These are phyloP conservation scores for Ctenosaura bakeri DNA, from an alignment of 2,797 vertebrate species.

Conservation along the genomic window DNA sequence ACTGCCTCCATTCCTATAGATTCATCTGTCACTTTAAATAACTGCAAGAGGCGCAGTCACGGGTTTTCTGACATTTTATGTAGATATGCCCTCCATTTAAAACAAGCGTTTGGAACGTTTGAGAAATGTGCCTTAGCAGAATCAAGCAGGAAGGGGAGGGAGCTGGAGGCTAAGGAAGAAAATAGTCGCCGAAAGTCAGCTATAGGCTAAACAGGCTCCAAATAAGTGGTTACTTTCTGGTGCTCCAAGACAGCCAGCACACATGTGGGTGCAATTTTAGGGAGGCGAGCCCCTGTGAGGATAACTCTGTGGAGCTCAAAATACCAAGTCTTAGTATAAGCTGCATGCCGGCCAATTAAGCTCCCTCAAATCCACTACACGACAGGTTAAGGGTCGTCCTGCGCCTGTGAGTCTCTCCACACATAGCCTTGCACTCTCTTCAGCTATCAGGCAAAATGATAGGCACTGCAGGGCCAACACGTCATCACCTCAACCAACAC, in stretches of 20 bases:
- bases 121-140: not conserved
- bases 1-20: too few species aligned
- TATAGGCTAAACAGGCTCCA: not conserved
- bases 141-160: not conserved
- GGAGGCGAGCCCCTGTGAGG: constrained; percentile 21
- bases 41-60: not conserved
- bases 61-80: not conserved
- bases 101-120: not conserved
- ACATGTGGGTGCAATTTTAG: constrained; percentile 31
- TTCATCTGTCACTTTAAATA: not conserved
- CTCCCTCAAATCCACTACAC: constrained; percentile 18
- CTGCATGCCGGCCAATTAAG: constrained; percentile 28
- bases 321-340: not conserved
- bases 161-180: not conserved
- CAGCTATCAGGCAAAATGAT: constrained; percentile 55
- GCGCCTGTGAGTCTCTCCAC: constrained; percentile 44
- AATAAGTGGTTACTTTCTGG: not conserved
- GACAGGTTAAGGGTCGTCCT: constrained; percentile 41
- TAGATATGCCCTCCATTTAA: not conserved
- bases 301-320: constrained; percentile 1
- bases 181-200: not conserved
- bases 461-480: constrained; percentile 43
- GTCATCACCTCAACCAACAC: constrained; percentile 20
- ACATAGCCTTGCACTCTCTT: constrained; percentile 64
- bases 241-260: not conserved